Percentiles rank a stretch among this genome's conserved stretches.
Conservation (phyloP, 2,113 vertebrate species). For the Kryptolebias marmoratus region DNA sequence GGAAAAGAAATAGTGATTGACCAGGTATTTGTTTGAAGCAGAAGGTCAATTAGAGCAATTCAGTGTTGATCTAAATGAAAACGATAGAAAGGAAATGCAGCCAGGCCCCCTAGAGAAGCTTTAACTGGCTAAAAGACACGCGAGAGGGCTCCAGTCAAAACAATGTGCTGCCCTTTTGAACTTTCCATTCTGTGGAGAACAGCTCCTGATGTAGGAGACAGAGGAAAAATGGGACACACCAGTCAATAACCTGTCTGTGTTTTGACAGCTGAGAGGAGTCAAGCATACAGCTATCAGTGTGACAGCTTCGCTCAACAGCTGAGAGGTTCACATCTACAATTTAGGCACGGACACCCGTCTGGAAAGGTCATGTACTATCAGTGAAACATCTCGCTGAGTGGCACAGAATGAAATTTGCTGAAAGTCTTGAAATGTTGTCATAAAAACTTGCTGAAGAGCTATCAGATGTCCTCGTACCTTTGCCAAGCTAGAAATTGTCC, state of each 20-base stretch:
- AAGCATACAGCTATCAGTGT: constrained; percentile 30
- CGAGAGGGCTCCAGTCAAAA: constrained; percentile 72
- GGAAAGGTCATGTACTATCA: constrained; percentile 31
- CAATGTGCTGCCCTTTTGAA: constrained; percentile 68
- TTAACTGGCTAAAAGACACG: constrained; percentile 63
- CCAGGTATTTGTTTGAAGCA: constrained; percentile 48
- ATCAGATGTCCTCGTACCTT: constrained; percentile 3
- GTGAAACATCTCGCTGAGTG: constrained; percentile 2
- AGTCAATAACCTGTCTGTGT: constrained; percentile 60
- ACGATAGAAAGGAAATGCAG: constrained; percentile 44
- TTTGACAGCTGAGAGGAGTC: constrained; percentile 32
- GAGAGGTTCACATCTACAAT: constrained; percentile 38
- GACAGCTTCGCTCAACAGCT: constrained; percentile 53
- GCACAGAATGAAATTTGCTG: not conserved
- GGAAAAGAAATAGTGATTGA: constrained; percentile 43
- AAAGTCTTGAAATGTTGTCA: not conserved
- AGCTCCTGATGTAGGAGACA: constrained; percentile 40
- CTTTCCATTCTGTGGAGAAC: constrained; percentile 52
- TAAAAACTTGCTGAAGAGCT: not conserved
- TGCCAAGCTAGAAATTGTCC: not conserved
- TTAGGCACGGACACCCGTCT: constrained; percentile 20
- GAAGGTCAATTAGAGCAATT: constrained; percentile 36
- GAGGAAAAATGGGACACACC: constrained; percentile 51
- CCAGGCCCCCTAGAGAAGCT: constrained; percentile 47
- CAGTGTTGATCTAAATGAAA: constrained; percentile 30